Conservation (phyloP, 2,113 vertebrate genomes). For the Chamaea fasciata region DNA sequence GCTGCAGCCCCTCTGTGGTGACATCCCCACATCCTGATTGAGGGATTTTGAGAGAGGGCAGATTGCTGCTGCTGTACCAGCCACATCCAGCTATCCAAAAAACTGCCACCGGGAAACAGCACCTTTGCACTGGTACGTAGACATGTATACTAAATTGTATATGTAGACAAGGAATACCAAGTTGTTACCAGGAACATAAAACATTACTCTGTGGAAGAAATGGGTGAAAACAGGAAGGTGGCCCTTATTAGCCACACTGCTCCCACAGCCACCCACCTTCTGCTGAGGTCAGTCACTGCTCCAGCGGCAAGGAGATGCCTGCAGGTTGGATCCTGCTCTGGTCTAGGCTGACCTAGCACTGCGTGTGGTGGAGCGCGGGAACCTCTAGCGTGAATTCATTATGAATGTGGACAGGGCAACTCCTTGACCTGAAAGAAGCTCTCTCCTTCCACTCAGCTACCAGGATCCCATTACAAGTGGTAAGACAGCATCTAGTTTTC, state of each 20-base stretch:
- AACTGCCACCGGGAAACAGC: neutral
- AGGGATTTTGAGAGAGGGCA: neutral
- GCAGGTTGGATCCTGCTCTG: neutral
- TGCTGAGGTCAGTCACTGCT: neutral
- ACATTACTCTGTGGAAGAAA: neutral
- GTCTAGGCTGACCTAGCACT: neutral
- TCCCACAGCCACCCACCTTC: neutral
- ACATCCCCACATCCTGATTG: neutral
- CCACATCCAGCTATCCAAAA: neutral
- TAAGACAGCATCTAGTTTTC: neutral
- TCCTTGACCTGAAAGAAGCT: neutral
- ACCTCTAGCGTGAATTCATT: neutral
- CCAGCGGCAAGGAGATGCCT: neutral
- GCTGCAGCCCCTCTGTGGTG: neutral
- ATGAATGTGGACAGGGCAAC: neutral
- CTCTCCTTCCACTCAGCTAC: neutral
- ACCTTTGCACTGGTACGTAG: fast-evolving
- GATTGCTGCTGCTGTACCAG: neutral
- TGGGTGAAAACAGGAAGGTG: neutral
- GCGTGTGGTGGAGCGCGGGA: neutral
- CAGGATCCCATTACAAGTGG: neutral
- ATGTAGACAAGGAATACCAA: neutral
- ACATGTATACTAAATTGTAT: neutral
- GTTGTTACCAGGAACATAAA: neutral
- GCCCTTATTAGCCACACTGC: neutral